These are phyloP conservation scores for Halcyon malimbica DNA, from an alignment of 2,113 vertebrate genomes.

Conservation along the genomic window DNA sequence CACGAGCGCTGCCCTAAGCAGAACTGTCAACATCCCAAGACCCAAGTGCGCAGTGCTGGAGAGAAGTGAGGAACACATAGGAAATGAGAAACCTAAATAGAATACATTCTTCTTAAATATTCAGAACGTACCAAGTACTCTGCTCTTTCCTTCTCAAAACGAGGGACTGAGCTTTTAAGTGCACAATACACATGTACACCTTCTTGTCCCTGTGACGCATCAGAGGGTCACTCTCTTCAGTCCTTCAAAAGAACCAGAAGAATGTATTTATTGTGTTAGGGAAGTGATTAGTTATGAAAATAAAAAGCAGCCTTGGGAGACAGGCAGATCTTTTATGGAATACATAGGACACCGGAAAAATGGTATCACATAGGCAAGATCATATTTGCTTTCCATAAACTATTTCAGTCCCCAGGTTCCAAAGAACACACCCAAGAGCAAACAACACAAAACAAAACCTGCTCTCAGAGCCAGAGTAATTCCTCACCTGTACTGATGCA, in stretches of 20 bases:
- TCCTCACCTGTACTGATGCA: background rate
- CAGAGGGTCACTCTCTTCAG: background rate
- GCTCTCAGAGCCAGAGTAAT: background rate
- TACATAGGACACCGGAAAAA: background rate
- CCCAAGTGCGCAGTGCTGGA: background rate
- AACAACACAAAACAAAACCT: background rate
- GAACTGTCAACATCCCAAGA: background rate
- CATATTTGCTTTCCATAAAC: background rate
- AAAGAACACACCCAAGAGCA: background rate
- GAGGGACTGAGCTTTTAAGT: background rate
- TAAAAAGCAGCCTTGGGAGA: background rate
- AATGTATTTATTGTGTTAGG: background rate
- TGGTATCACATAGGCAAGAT: background rate
- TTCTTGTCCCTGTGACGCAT: accelerated
- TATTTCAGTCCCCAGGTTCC: background rate
- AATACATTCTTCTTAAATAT: background rate
- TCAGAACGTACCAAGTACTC: background rate
- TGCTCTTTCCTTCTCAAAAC: background rate
- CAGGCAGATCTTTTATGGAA: background rate
- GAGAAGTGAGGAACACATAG: background rate
- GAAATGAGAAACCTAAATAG: background rate
- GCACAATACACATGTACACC: accelerated
- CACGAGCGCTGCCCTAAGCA: background rate
- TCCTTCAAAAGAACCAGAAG: background rate
- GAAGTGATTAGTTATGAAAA: background rate